Evolutionary conservation across 2,797 vertebrate species (phyloP).

Genomic region (Xerus rutilus): DNA sequence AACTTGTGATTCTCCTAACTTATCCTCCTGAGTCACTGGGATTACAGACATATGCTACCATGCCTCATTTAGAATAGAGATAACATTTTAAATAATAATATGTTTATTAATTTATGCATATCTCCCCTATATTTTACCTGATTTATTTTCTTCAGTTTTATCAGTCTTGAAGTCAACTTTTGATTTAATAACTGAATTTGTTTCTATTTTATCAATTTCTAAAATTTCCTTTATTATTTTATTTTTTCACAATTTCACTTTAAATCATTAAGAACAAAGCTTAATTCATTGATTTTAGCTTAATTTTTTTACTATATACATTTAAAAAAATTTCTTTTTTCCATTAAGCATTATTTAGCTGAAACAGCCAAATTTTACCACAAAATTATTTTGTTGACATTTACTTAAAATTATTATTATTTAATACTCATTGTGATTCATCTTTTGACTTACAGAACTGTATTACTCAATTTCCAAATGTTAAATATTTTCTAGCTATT

Average conservation of each 20-base stretch:
- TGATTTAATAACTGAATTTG: not conserved
- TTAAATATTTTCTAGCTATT: not conserved
- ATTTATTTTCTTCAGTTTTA: not conserved
- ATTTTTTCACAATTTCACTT: not conserved
- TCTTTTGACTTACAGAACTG: not conserved
- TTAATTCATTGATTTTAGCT: not conserved
- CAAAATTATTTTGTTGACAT: not conserved
- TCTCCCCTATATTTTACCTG: not conserved
- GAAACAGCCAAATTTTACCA: not conserved
- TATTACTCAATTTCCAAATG: slow-evolving; percentile 7
- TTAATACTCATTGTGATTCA: not conserved
- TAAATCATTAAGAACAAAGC: not conserved
- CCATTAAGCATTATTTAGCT: not conserved
- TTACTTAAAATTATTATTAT: not conserved
- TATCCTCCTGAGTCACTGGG: too few species aligned
- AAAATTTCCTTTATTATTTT: not conserved
- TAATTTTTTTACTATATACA: not conserved
- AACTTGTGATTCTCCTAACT: too few species aligned
- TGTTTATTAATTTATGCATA: not conserved
- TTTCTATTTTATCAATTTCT: not conserved
- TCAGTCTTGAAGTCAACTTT: not conserved
- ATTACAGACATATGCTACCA: too few species aligned
- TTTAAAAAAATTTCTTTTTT: slow-evolving; percentile 37
- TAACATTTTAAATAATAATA: not conserved
- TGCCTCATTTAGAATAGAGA: not conserved